Evolutionary conservation across 2,888 invertebrate species (phyloP), one percentile per base, ranked within the genome.

Genomic region (Drosophila falleni): DNA sequence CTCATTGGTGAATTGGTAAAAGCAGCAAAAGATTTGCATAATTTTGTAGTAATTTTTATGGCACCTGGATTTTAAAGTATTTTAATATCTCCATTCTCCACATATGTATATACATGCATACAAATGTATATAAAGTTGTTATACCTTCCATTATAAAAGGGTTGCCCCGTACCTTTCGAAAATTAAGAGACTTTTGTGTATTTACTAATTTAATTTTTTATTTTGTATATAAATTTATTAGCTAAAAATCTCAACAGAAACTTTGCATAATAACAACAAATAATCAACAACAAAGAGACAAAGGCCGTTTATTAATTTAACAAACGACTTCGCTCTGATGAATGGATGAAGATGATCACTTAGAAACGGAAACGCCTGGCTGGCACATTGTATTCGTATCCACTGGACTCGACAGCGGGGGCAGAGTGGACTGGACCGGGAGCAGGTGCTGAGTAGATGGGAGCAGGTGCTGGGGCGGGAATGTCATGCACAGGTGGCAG

Each of bases 251-350:
- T 77, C 85, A 78, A 84, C 85, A 77, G 74, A 80, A 78, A 76
- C 87, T 86, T 80, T 81, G 81, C 81, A 81, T 77, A 89, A 81
- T 87, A 87, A 84, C 87, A 86, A 87, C 82, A 88, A 80, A 81
- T 74, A 67, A 78, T 80, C 89, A 89, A 84, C 89, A 89, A 84
- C 85, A 73, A 75, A 49, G 65, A 58, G 53, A 50, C 65, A 67
- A 44, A 55, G 53, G 56, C 64, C 60, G 58, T 70, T 86, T 89
- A 54, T 86, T 86, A 86, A 86, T 86, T 86, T 86, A 86, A 86
- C 81, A 89, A 86, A 59, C 47, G 63, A 33, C 39, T 26, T 51
- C 71, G 64, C 55, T 65, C 65, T 26, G 37, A 42, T 58, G 29
- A 44, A 16, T 47, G 42, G 54, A 68, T 75, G 55, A 59, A 26